Evolutionary conservation across 2,113 vertebrate species (phyloP), one percentile per base, ranked within the genome.

Genomic region (Halichoeres trimaculatus): DNA sequence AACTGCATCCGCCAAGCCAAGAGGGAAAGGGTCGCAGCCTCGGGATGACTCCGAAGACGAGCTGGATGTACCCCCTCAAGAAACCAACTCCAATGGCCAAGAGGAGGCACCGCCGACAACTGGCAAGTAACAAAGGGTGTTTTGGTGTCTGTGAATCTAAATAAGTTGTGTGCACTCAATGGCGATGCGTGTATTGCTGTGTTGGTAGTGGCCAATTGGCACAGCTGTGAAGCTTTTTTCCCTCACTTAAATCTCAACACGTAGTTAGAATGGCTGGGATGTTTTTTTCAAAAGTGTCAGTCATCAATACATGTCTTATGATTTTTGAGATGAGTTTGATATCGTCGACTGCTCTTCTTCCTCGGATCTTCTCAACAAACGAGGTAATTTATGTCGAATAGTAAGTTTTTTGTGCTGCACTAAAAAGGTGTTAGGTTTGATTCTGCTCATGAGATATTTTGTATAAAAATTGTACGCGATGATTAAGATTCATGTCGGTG

Each of bases 41-140:
- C 87, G 78, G 78, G 92, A 95, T 91, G 93, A 95, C 40, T 90
- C 93, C 62, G 76, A 76, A 83, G 90, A 86, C 85, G 94, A 94
- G 88, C 81, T 93, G 90, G 91, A 95, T 88, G 90, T 89, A 81
- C 85, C 92, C 91, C 92, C 90, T 71, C 80, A 84, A 92, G 91
- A 93, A 90, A 86, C 71, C 53, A 81, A 80, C 56, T 80, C 90
- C 63, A 91, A 88, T 78, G 90, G 88, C 67, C 88, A 82, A 71
- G 88, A 91, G 78, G 89, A 92, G 85, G 86, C 89, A 85, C 82
- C 89, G 69, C 86, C 85, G 83, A 92, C 88, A 87, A 88, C 90
- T 85, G 92, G 94, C 89, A 91, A 94, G 94, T 92, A 92, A 93
- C 92, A 92, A 92, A 91, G 89, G 83, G 34, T 90, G 90, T 90